Percentiles rank a stretch among this genome's conserved stretches.
Evolutionary conservation across 2,797 vertebrate species (phyloP).

Genomic region (Muscicapa striata): DNA sequence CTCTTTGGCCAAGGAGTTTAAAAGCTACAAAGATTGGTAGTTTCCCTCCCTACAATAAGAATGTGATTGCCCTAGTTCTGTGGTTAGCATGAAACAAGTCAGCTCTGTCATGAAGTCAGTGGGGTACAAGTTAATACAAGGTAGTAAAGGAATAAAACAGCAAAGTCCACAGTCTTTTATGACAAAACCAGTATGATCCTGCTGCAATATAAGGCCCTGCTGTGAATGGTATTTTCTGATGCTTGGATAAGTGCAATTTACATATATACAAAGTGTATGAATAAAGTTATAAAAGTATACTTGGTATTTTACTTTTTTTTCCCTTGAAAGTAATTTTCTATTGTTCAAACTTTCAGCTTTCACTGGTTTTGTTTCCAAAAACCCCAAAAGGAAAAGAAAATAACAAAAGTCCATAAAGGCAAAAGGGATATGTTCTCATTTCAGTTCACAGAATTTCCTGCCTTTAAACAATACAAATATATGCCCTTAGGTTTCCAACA

Average conservation of each 20-base stretch:
- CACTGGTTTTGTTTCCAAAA: constrained; percentile 57
- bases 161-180: constrained; percentile 28
- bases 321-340: constrained; percentile 62
- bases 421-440: constrained; percentile 63
- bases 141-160: constrained; percentile 55
- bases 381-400: constrained; percentile 68
- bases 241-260: constrained; percentile 14
- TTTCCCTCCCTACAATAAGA: constrained; percentile 17
- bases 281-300: constrained; percentile 21
- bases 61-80: constrained; percentile 7
- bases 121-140: constrained; percentile 26
- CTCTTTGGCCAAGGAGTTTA: not conserved
- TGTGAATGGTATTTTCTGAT: constrained; percentile 28
- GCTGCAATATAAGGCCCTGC: not conserved
- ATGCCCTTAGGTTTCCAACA: constrained; percentile 37
- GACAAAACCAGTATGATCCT: constrained; percentile 8
- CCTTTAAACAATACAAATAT: constrained; percentile 60
- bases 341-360: constrained; percentile 59
- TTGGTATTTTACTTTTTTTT: constrained; percentile 22
- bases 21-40: not conserved
- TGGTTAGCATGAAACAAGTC: constrained; percentile 53
- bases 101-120: constrained; percentile 33
- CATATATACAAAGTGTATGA: constrained; percentile 38
- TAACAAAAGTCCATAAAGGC: constrained; percentile 55
- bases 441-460: constrained; percentile 60